Evolutionary conservation across 2,888 invertebrate genomes (phyloP).

Genomic region (Acrobeloides nanus): DNA sequence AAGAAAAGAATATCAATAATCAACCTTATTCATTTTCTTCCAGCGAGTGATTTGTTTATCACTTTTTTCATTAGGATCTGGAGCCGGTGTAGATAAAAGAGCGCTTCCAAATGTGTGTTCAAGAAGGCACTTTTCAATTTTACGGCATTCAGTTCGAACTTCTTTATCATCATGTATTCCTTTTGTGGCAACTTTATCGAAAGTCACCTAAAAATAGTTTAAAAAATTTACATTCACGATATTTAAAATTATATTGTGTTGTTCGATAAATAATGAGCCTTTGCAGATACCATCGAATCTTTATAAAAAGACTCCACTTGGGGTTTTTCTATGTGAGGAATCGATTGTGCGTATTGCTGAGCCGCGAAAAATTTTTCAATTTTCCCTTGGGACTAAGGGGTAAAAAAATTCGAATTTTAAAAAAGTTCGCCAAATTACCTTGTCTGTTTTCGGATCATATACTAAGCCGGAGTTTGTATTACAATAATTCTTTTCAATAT

Average conservation of each 20-base stretch:
- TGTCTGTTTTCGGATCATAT: slow-evolving; percentile 5
- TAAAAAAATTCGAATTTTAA: slow-evolving; percentile 1
- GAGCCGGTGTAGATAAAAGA: slow-evolving; percentile 8
- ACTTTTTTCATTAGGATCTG: slow-evolving; percentile 3
- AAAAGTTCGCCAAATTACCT: slow-evolving; percentile 4
- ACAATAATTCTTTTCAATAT: slow-evolving; percentile 10
- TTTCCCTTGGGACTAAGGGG: no score
- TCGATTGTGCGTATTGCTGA: no score
- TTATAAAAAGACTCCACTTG: no score
- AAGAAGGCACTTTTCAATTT: not conserved
- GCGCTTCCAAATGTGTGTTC: slow-evolving; percentile 2
- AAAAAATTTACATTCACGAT: not conserved
- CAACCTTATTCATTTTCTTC: slow-evolving; percentile 10
- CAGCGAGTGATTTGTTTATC: slow-evolving; percentile 2
- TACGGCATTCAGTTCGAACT: not conserved
- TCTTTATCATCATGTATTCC: slow-evolving; percentile 3
- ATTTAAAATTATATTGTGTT: no score
- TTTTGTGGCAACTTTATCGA: slow-evolving; percentile 6
- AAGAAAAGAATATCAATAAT: no score
- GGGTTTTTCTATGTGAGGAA: no score
- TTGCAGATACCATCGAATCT: no score
- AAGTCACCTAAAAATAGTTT: slow-evolving; percentile 4
- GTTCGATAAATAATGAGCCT: no score
- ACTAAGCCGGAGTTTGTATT: slow-evolving; percentile 5
- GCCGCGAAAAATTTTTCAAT: no score